Percentiles rank a stretch among this genome's conserved stretches.
Conservation (phyloP, 2,888 invertebrate genomes). For the Melinaea marsaeus region DNA sequence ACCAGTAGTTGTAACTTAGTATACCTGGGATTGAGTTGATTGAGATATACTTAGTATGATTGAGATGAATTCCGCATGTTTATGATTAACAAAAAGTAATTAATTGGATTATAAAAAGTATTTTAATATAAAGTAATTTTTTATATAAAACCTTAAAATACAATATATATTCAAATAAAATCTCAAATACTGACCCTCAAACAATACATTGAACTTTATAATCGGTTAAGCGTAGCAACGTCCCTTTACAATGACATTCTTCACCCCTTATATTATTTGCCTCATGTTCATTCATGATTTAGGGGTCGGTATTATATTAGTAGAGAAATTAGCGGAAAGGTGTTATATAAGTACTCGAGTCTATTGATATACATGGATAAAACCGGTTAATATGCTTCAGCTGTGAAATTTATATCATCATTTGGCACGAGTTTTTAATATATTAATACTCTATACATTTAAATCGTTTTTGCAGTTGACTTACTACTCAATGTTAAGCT, state of each 20-base stretch:
- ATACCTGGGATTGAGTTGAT: too few relatives aligned
- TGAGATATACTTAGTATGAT: too few relatives aligned
- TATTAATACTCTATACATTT: not conserved
- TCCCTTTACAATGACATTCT: constrained; percentile 50
- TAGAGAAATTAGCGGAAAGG: constrained; percentile 73
- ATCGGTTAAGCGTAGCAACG: constrained; percentile 26
- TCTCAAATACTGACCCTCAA: constrained; percentile 8
- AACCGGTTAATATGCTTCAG: constrained; percentile 44
- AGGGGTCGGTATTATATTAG: constrained; percentile 63
- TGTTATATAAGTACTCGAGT: constrained; percentile 63
- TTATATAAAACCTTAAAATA: too few relatives aligned
- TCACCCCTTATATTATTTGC: constrained; percentile 51
- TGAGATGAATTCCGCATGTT: too few relatives aligned
- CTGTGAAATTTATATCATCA: constrained; percentile 21
- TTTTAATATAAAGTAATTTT: too few relatives aligned
- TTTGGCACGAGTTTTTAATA: constrained; percentile 1
- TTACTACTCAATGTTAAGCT: too few relatives aligned
- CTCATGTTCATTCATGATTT: constrained; percentile 69
- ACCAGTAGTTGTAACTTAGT: too few relatives aligned
- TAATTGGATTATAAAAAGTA: too few relatives aligned
- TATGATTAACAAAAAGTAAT: too few relatives aligned
- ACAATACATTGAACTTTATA: constrained; percentile 4
- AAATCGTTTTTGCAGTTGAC: too few relatives aligned
- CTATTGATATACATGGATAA: constrained; percentile 63
- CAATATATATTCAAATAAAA: too few relatives aligned